phyloP scores from a whole-genome alignment of 2,888 invertebrate species.

The Silvanus unidentatus region DNA sequence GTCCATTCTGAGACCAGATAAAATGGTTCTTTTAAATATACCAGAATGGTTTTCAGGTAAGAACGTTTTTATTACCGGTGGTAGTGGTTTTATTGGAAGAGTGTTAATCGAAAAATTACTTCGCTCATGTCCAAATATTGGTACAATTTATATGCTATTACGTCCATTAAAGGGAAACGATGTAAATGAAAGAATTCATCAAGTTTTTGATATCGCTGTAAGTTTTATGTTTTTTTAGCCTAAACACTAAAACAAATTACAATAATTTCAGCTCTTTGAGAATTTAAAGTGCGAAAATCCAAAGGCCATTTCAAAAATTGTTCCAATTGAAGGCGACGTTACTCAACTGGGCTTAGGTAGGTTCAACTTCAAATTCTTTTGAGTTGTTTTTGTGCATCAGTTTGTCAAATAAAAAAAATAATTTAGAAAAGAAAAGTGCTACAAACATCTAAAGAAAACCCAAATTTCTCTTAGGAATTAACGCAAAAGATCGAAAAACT shows the following conservation, averaged over 20 bases:
- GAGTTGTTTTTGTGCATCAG: too few species aligned
- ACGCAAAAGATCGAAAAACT: conserved; percentile 48
- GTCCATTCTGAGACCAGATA: too few species aligned
- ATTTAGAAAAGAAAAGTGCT: too few species aligned
- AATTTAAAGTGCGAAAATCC: conserved; percentile 54
- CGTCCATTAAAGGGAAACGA: conserved; percentile 64
- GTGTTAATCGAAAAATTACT: conserved; percentile 82
- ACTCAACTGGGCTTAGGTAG: conserved; percentile 21
- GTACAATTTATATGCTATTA: conserved; percentile 69
- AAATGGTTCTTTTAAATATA: too few species aligned
- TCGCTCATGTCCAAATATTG: conserved; percentile 69
- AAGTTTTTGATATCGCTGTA: conserved; percentile 52
- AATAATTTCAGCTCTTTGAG: conserved; percentile 47
- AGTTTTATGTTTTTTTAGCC: conserved; percentile 29
- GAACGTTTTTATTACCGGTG: conserved; percentile 76
- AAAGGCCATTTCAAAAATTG: conserved; percentile 15
- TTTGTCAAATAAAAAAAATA: too few species aligned
- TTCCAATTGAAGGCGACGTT: conserved; percentile 21
- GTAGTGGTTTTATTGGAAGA: conserved; percentile 86
- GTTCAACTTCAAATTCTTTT: too few species aligned
- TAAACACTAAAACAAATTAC: neutral
- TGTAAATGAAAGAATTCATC: conserved; percentile 58
- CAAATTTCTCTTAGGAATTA: conserved; percentile 49
- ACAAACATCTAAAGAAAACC: too few species aligned
- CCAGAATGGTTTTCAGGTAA: conserved; percentile 60